Conservation (phyloP, 2,797 vertebrate genomes). For the Florisuga fusca region DNA sequence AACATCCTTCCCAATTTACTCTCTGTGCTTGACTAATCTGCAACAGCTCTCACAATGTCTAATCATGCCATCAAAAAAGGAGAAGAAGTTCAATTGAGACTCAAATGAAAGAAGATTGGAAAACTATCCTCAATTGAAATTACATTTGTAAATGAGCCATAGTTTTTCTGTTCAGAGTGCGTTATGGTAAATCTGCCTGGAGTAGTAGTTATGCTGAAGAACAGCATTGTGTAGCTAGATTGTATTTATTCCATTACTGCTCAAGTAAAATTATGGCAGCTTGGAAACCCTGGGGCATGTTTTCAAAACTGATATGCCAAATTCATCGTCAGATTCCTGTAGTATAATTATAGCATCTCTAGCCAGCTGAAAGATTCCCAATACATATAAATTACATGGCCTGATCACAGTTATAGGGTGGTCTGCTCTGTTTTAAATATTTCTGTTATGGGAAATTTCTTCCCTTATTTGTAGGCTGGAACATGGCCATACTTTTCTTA, state of each 20-base stretch:
- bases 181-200: slow-evolving; percentile 81
- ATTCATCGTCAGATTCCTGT: slow-evolving; percentile 53
- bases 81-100: slow-evolving; percentile 84
- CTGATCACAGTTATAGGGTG: neutral
- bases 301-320: slow-evolving; percentile 56
- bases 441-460: neutral
- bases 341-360: slow-evolving; percentile 36
- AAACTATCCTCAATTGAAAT: slow-evolving; percentile 89
- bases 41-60: slow-evolving; percentile 88
- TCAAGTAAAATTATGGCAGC: slow-evolving; percentile 57
- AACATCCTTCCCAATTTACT: slow-evolving; percentile 96
- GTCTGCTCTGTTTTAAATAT: neutral
- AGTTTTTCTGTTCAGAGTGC: slow-evolving; percentile 82
- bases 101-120: slow-evolving; percentile 87
- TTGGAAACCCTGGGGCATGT: slow-evolving; percentile 53
- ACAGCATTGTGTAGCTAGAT: slow-evolving; percentile 69
- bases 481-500: neutral
- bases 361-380: slow-evolving; percentile 39
- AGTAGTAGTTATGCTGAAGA: slow-evolving; percentile 72
- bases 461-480: neutral
- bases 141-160: slow-evolving; percentile 92
- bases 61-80: slow-evolving; percentile 91
- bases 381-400: slow-evolving; percentile 32
- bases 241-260: slow-evolving; percentile 75
- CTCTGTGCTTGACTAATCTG: slow-evolving; percentile 91